Conservation (phyloP, 2,113 vertebrate genomes). For the Phasianus colchicus region DNA sequence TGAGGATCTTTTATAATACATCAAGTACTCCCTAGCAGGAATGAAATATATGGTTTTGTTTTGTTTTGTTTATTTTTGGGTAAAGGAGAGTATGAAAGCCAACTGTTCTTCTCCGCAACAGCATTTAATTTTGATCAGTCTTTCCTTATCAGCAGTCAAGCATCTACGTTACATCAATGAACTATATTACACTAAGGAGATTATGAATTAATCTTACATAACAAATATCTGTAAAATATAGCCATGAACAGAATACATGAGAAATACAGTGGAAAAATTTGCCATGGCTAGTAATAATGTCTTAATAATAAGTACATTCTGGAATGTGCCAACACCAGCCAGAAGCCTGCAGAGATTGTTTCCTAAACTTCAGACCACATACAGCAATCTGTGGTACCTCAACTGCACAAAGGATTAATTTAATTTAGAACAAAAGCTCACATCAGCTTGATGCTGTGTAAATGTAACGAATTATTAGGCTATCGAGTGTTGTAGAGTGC, state of each 20-base stretch:
- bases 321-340: neutral
- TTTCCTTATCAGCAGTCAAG: neutral
- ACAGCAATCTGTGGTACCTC: neutral
- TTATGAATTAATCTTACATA: neutral
- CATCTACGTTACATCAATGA: neutral
- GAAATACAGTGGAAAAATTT: neutral
- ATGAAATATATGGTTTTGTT: neutral
- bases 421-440: neutral
- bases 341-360: neutral
- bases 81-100: neutral
- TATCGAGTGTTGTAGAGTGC: neutral
- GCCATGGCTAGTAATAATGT: accelerated
- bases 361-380: neutral
- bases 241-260: neutral
- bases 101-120: neutral
- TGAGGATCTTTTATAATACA: neutral
- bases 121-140: neutral
- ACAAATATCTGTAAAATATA: neutral
- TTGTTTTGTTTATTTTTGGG: neutral
- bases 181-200: neutral
- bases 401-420: constrained; percentile 22
- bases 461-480: neutral
- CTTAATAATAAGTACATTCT: neutral
- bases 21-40: neutral
- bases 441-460: neutral